These are phyloP conservation scores for Telmatochromis brichardi DNA, from an alignment of 2,113 vertebrate species.

Conservation along the genomic window DNA sequence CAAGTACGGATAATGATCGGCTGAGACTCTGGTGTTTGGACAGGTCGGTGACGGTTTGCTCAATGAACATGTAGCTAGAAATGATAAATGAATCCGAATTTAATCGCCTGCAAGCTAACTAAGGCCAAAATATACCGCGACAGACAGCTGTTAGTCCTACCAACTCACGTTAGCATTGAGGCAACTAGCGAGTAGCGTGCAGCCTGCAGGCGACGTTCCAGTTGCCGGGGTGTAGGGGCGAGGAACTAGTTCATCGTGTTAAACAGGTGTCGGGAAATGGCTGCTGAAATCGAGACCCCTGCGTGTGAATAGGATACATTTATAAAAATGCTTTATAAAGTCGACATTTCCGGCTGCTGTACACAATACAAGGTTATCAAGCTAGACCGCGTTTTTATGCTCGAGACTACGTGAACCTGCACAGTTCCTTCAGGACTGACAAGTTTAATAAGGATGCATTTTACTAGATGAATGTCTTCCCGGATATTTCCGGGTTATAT, in stretches of 20 bases:
- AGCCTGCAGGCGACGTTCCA: neutral
- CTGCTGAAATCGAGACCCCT: neutral
- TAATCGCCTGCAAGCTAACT: accelerated
- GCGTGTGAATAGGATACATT: neutral
- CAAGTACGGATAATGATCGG: slow-evolving; percentile 54
- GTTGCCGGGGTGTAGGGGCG: neutral
- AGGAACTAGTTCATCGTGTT: neutral
- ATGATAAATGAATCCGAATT: neutral
- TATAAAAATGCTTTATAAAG: neutral
- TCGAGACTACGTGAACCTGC: neutral
- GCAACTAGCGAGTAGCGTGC: neutral
- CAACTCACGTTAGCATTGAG: neutral
- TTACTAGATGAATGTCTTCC: neutral
- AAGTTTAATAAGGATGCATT: neutral
- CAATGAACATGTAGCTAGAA: neutral
- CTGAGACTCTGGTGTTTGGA: slow-evolving; percentile 18
- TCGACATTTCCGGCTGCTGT: neutral
- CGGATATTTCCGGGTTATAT: neutral
- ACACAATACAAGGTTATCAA: neutral
- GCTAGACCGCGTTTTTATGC: neutral
- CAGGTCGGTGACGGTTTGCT: slow-evolving; percentile 36
- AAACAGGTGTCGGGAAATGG: neutral
- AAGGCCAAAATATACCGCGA: neutral
- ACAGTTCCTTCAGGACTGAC: neutral
- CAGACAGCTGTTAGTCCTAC: neutral